These are phyloP conservation scores for Conus ventricosus DNA, from an alignment of 1,140 invertebrate genomes.

Conservation along the genomic window DNA sequence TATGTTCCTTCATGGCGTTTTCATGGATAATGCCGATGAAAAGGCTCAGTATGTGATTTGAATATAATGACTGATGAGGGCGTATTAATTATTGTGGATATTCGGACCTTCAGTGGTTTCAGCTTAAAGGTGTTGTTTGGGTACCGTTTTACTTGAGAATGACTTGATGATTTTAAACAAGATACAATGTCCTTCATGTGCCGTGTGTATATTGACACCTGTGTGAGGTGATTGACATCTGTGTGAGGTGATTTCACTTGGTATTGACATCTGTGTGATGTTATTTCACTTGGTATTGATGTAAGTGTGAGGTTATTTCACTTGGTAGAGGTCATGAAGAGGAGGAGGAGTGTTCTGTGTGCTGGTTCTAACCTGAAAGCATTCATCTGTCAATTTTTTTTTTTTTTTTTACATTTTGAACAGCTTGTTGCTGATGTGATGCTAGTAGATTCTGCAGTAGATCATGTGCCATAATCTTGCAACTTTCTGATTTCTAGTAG, in stretches of 20 bases:
- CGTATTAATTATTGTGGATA: too few relatives aligned
- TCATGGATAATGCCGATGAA: too few relatives aligned
- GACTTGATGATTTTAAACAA: too few relatives aligned
- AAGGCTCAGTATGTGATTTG: too few relatives aligned
- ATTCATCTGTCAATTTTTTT: not conserved
- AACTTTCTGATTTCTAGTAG: not conserved
- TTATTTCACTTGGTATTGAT: not conserved
- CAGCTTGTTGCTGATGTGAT: not conserved
- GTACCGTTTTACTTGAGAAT: too few relatives aligned
- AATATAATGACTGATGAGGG: too few relatives aligned
- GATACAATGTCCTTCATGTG: not conserved
- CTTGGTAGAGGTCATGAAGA: not conserved
- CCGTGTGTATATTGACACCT: not conserved
- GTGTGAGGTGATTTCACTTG: too few relatives aligned
- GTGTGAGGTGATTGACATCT: not conserved
- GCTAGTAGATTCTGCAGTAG: not conserved
- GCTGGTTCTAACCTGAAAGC: not conserved
- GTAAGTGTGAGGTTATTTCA: not conserved
- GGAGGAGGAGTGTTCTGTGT: not conserved
- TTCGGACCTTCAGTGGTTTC: too few relatives aligned
- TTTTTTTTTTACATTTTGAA: not conserved
- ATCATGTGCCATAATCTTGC: conserved; percentile 12
- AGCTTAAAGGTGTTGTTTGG: too few relatives aligned
- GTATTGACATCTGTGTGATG: too few relatives aligned
- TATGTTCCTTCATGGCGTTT: too few relatives aligned